These are phyloP conservation scores for Smutsia temminckii DNA, from an alignment of 2,797 vertebrate genomes.

Conservation along the genomic window DNA sequence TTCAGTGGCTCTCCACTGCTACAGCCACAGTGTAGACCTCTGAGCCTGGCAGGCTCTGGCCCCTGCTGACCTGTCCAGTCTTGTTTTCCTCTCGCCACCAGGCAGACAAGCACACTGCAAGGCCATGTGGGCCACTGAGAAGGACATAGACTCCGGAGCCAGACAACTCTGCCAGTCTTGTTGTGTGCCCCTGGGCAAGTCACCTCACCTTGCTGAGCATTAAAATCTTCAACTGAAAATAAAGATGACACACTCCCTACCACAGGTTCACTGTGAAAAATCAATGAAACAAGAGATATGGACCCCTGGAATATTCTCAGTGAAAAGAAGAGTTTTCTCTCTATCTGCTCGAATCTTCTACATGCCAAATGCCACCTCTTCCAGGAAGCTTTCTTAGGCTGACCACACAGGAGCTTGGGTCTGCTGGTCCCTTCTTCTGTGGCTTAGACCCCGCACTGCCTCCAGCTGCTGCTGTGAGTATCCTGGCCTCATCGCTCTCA, in stretches of 20 bases:
- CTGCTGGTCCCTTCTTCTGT: neutral
- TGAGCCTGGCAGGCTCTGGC: neutral
- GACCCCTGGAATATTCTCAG: neutral
- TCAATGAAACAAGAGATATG: neutral
- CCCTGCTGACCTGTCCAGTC: neutral
- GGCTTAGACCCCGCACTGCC: neutral
- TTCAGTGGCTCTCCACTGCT: neutral
- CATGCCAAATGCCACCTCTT: slow-evolving; percentile 10
- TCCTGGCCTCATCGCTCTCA: neutral
- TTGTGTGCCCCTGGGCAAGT: neutral
- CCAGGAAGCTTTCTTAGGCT: slow-evolving; percentile 53
- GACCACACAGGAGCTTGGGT: neutral
- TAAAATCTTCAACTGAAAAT: neutral
- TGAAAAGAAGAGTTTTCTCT: neutral
- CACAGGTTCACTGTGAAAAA: neutral
- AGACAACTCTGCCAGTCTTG: neutral
- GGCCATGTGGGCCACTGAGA: neutral
- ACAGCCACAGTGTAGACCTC: neutral
- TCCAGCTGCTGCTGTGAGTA: neutral
- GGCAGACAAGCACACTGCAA: neutral
- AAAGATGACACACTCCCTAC: neutral
- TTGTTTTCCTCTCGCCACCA: neutral
- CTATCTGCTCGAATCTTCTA: neutral
- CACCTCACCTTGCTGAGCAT: slow-evolving; percentile 44
- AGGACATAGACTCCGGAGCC: neutral